Conservation (phyloP, 2,888 invertebrate species). For the Phortica okadai region DNA sequence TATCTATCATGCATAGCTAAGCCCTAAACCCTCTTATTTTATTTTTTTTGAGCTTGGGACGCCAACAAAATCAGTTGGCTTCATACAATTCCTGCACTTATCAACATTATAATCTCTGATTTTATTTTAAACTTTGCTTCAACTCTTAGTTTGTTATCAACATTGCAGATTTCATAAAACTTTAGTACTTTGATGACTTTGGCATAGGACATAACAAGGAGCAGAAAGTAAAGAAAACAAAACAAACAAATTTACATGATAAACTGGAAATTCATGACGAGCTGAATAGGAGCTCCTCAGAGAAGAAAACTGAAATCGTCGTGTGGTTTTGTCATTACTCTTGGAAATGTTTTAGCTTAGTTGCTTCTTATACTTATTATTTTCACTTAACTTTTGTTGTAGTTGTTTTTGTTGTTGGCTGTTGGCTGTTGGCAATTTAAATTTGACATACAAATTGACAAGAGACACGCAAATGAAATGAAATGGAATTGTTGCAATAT, state of each 20-base stretch:
- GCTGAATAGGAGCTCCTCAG: no score
- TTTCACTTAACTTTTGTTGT: constrained; percentile 10
- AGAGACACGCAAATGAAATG: constrained; percentile 29
- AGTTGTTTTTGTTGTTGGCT: background rate
- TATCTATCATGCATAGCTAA: no score
- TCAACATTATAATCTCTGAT: background rate
- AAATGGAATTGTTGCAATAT: background rate
- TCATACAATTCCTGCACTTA: background rate
- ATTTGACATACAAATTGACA: constrained; percentile 24
- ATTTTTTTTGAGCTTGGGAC: no score
- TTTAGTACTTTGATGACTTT: background rate
- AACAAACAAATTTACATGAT: background rate
- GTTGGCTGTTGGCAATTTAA: constrained; percentile 15
- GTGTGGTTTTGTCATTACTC: constrained; percentile 20
- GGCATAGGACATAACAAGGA: background rate
- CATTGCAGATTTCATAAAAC: background rate
- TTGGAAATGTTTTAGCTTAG: constrained; percentile 1
- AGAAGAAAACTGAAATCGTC: background rate
- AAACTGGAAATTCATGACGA: background rate
- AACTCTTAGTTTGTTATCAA: background rate
- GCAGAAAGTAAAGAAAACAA: background rate
- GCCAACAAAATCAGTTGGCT: no score
- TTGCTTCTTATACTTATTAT: constrained; percentile 1
- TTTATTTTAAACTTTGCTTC: background rate
- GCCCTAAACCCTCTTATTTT: no score